Conservation (phyloP, 2,888 invertebrate genomes). For the Polia nebulosa region DNA sequence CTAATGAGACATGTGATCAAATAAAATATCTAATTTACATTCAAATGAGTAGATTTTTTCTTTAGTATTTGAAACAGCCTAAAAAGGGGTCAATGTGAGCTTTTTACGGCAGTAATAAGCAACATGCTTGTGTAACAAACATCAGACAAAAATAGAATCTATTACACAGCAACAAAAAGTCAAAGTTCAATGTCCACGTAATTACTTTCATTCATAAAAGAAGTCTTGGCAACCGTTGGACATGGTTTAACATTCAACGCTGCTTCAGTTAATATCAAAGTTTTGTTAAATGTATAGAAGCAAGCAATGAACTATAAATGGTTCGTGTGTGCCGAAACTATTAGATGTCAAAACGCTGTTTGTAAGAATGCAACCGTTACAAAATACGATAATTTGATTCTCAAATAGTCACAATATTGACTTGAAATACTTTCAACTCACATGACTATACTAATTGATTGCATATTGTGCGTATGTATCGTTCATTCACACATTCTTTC, state of each 20-base stretch:
- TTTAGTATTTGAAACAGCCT: not conserved
- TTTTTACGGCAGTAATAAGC: constrained; percentile 14
- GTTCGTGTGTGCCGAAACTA: not conserved
- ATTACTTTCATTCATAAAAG: constrained; percentile 46
- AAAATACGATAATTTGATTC: constrained; percentile 46
- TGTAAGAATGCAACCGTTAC: constrained; percentile 39
- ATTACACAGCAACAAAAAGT: constrained; percentile 35
- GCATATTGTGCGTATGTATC: constrained; percentile 28
- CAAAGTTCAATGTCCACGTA: constrained; percentile 45
- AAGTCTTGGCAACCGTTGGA: not conserved
- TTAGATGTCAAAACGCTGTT: constrained; percentile 19
- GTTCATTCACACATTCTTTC: constrained; percentile 44
- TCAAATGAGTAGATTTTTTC: not conserved
- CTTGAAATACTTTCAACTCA: constrained; percentile 65
- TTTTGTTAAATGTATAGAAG: not conserved
- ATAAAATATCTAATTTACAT: constrained; percentile 10
- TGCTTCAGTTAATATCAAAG: not conserved
- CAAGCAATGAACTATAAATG: constrained; percentile 18
- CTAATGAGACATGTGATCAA: constrained; percentile 2
- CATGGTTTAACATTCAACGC: constrained; percentile 1
- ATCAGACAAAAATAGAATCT: constrained; percentile 31
- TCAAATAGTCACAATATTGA: constrained; percentile 54
- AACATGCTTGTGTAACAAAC: constrained; percentile 28
- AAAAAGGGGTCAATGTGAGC: constrained; percentile 39
- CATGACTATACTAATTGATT: constrained; percentile 47